Base-by-base conservation (phyloP, 1,140 invertebrate genomes). In the Drosophila cardini region DNA sequence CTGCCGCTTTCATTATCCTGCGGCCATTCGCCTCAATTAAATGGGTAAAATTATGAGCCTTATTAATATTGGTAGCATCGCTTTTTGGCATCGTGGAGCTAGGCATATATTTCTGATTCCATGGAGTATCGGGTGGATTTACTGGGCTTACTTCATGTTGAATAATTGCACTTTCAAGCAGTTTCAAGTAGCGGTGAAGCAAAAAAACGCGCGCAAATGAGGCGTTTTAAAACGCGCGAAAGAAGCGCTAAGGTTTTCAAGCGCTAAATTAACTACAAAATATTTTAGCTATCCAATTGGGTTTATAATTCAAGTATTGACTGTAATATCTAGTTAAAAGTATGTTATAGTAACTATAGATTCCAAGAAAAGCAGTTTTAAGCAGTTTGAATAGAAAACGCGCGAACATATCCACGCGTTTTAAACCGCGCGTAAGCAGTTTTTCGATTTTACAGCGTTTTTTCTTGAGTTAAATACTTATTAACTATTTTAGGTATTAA, bases 1-100 rank as follows among this genome's bases (percentile, higher is more conserved):
- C 45, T 46, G 70, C 36, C 13, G 30, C 11, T 43, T 72, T 86
- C 67, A 79, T 71, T 79, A 83, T 73, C 76, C 65, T 50, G 80
- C 46, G 69, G 61, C 57, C 48, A 87, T 80, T 76, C 79, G 60
- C 74, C 46, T 69, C 48, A 75, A 78, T 78, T 78, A 76, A 76
- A 75, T 81, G 57, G 43, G 75, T 69, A 55, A 80, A 77, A 76
- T 72, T 82, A 65, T 82, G 76, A 75, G 78, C 70, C 58, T 62
- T 80, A 80, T 78, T 80, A 78, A 78, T 80, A 62, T 26, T 80
- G 58, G 55, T 30, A 43, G 56, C 40, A 45, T 58, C 36, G 18
- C 30, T 53, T 53, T 36, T 60, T 56, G 34, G 15, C 36, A 15
- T n/a, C 15, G 38, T 18, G 36, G 36, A 11, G 36, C 36, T 10